phyloP scores from a whole-genome alignment of 2,797 vertebrate species.

The Sebastes taczanowskii region DNA sequence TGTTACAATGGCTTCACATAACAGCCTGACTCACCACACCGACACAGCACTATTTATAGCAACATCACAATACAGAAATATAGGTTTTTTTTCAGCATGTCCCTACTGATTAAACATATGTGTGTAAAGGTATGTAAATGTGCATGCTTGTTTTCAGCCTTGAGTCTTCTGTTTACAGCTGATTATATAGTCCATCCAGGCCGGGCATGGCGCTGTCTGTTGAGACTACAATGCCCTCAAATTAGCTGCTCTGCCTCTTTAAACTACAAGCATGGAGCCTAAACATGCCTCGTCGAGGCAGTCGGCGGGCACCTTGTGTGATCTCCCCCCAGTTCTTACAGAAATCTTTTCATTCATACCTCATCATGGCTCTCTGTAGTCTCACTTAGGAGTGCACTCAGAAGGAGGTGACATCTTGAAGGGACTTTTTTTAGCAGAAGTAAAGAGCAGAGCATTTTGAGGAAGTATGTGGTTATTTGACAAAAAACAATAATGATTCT shows the following conservation, averaged over 20 bases:
- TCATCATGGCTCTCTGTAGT: constrained; percentile 18
- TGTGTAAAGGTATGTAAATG: not conserved
- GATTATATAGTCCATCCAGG: constrained; percentile 62
- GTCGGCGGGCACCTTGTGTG: constrained; percentile 45
- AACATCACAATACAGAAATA: not conserved
- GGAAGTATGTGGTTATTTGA: not conserved
- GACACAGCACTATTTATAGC: constrained; percentile 1
- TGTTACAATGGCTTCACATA: constrained; percentile 31
- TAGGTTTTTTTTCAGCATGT: not conserved
- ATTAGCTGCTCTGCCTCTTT: constrained; percentile 65
- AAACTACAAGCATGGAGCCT: constrained; percentile 59
- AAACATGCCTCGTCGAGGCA: constrained; percentile 49
- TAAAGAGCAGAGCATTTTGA: not conserved
- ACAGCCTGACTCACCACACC: not conserved
- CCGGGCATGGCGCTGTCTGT: constrained; percentile 37
- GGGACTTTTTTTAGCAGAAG: not conserved
- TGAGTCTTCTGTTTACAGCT: constrained; percentile 32
- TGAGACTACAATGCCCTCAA: constrained; percentile 70
- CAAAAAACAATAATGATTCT: not conserved
- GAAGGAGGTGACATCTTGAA: not conserved
- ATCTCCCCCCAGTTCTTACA: constrained; percentile 34
- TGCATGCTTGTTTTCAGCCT: constrained; percentile 20
- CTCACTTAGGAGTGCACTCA: not conserved
- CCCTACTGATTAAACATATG: not conserved
- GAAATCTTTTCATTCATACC: constrained; percentile 38